These are phyloP conservation scores for Acanthosepion lycidas DNA, from an alignment of 2,888 invertebrate species.

Conservation along the genomic window DNA sequence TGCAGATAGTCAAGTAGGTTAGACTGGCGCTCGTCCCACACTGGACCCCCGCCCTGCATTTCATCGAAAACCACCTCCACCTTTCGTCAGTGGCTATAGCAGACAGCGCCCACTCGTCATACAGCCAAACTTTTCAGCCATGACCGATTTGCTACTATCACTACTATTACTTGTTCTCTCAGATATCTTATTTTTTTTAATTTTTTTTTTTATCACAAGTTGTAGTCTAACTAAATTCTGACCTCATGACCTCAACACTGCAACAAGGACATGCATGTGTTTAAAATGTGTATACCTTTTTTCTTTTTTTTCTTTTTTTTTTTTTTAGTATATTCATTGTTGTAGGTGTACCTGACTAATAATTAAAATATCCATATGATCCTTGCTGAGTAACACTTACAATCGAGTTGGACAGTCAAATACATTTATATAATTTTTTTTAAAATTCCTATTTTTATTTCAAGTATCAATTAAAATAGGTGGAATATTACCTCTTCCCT, in stretches of 20 bases:
- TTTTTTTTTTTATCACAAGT: neutral
- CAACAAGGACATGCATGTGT: neutral
- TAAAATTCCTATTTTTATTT: no score
- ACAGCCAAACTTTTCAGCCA: constrained; percentile 24
- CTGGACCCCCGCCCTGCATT: neutral
- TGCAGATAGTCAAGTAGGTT: neutral
- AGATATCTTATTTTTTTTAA: neutral
- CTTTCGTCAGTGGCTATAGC: neutral
- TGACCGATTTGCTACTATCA: neutral
- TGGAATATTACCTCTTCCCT: no score
- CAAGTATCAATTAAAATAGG: no score
- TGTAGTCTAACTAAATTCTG: neutral
- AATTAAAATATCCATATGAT: no score
- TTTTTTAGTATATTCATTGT: no score
- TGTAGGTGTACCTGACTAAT: no score
- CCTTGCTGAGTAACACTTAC: no score
- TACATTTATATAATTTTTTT: no score
- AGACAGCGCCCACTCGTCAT: neutral
- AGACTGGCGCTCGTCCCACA: neutral
- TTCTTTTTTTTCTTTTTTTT: no score
- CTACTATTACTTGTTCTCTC: neutral
- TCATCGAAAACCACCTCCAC: no score
- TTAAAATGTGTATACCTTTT: no score
- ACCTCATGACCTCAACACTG: neutral
- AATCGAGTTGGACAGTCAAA: no score